Evolutionary conservation across 2,797 vertebrate species (phyloP), one percentile per base, ranked within the genome.

Genomic region (Phylloscopus collybita): DNA sequence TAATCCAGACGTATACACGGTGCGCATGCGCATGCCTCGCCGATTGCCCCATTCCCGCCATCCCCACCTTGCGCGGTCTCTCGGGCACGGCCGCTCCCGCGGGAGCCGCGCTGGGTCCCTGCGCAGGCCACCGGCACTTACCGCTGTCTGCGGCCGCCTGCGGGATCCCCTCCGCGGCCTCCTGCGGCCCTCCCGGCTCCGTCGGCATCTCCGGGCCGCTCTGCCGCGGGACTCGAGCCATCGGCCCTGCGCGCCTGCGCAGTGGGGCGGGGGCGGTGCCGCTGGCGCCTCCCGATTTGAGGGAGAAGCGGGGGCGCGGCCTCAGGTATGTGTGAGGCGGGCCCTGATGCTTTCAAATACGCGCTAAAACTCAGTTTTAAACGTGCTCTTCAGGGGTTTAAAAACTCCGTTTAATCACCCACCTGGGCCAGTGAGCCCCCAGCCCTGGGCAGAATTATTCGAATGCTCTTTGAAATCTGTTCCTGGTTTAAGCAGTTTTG

Each of bases 331-430:
- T 1, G n/a, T 1, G 32, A 6, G 27, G 6, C 1, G 15, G 1
- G 22, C 1, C 0, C 1, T 1, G 38, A 0, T 26, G 6, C 0
- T 12, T 4, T 6, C 1, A 0, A 2, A 0, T 5, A 0, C 0
- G 13, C 1, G 2, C 6, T 25, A 13, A 10, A 67, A 2, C 5
- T 47, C n/a, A 0, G 2, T 6, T 32, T 44, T 6, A 6, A 12
- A 34, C 3, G 13, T 20, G 49, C 19, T 21, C 11, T 9, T 1
- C 1, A 4, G 7, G 13, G 13, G 14, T 23, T 32, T 45, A 1
- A 16, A 47, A 27, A 6, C 6, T 6, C 0, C 0, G 1, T 22
- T 53, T 36, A 8, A 1, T 32, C 8, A 2, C 14, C 9, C 7
- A 0, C 5, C 5, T 20, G 25, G 1, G 7, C 4, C 5, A 20